Conservation (phyloP, 2,797 vertebrate genomes). For the Liasis olivaceus region DNA sequence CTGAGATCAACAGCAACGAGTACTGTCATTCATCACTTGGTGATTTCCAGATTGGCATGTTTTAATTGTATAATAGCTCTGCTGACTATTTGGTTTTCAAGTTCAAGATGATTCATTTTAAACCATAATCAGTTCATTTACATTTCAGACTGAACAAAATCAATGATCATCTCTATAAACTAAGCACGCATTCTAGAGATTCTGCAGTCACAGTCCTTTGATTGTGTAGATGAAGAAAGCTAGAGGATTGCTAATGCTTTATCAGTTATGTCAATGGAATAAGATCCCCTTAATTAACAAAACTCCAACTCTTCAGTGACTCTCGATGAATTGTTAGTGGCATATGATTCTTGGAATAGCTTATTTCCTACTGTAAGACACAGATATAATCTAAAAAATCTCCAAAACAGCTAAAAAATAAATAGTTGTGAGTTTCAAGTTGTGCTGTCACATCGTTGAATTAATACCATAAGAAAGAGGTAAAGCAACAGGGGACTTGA, state of each 20-base stretch:
- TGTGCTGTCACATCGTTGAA: neutral
- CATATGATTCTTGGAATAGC: neutral
- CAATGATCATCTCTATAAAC: neutral
- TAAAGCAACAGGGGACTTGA: rapidly evolving
- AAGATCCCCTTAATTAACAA: neutral
- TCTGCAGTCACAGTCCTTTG: neutral
- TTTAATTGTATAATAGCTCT: neutral
- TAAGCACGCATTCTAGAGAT: neutral
- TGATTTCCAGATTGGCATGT: neutral
- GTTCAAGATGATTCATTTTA: neutral
- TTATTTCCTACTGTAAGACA: neutral
- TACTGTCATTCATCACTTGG: neutral
- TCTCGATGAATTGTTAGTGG: neutral
- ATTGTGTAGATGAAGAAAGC: neutral
- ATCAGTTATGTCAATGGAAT: neutral
- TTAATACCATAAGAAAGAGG: conserved; percentile 12
- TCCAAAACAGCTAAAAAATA: neutral
- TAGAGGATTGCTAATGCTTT: neutral
- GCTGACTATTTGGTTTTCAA: neutral
- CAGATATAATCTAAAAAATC: neutral
- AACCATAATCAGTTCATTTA: neutral
- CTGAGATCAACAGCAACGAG: neutral
- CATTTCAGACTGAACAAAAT: neutral
- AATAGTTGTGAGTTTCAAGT: neutral
- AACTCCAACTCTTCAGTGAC: neutral